Evolutionary conservation across 1,140 invertebrate species (phyloP), one percentile per base, ranked within the genome.

Genomic region (Eumeta japonica): DNA sequence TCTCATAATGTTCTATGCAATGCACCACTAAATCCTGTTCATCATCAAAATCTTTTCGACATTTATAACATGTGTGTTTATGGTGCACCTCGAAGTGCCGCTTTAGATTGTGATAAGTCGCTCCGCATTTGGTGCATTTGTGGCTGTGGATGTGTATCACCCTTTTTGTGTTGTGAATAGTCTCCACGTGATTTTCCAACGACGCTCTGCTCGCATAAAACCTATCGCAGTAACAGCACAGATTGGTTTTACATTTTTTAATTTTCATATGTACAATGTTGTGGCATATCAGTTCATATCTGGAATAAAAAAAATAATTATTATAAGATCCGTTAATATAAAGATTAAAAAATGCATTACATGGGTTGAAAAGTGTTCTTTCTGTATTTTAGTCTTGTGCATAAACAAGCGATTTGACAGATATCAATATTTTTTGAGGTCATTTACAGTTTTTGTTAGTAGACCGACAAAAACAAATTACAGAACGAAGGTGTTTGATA

Each of bases 221-320:
- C 12, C 33, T 17, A 9, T 35, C 33, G 18, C 33, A 35, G 18
- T 12, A 35, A 3, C 27, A 17, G 19, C 33, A 35, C 11, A 35
- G 33, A 13, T 20, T 7, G 5, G 33, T 17, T 7, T 20, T 17
- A 10, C 18, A 14, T 10, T 35, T 35, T 1, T 20, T n/a, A 9
- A 35, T 35, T 5, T 20, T n/a, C 11, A 35, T 35, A 10, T 35
- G 33, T 0, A 20, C 10, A 17, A 35, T 35, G 4, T 35, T 20
- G 9, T 35, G 33, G 18, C 27, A 20, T 7, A 35, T 35, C 7
- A 18, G 33, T 4, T 35, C 13, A 28, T 41, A 54, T 20, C 53
- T 56, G 47, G 16, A 52, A 45, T 19, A 33, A 18, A 28, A 39
- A 33, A 33, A 29, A 9, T 16, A 19, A 10, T 16, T n/a, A n/a